phyloP scores from a whole-genome alignment of 2,113 vertebrate species.

The Alces alces region DNA sequence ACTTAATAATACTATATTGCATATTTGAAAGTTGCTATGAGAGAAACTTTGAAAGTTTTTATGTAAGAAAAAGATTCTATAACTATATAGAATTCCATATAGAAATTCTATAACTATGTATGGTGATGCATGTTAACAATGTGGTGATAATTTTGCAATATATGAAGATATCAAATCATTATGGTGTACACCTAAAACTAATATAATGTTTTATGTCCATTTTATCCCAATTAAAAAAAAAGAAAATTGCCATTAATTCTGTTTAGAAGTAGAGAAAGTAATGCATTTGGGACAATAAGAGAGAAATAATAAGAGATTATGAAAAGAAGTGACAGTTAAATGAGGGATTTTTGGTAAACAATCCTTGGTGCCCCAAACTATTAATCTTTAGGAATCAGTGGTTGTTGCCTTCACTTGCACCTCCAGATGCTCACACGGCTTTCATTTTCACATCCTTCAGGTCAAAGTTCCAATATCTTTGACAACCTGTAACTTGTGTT shows the following conservation, averaged over 20 bases:
- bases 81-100: not conserved
- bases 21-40: not conserved
- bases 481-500: not conserved
- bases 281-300: not conserved
- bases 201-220: not conserved
- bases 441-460: not conserved
- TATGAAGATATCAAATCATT: accelerated
- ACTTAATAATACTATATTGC: not conserved
- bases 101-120: not conserved
- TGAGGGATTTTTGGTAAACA: not conserved
- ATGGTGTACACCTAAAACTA: not conserved
- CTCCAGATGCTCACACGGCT: not conserved
- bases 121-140: not conserved
- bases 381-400: not conserved
- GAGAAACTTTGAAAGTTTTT: not conserved
- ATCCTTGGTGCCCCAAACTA: not conserved
- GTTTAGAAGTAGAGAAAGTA: not conserved
- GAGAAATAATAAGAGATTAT: not conserved
- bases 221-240: not conserved
- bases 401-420: not conserved
- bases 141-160: not conserved
- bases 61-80: not conserved
- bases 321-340: not conserved
- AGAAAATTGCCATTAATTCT: constrained; percentile 7
- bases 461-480: not conserved